These are phyloP conservation scores for Eudasyphora cyanicolor DNA, from an alignment of 2,888 invertebrate species.

Conservation along the genomic window DNA sequence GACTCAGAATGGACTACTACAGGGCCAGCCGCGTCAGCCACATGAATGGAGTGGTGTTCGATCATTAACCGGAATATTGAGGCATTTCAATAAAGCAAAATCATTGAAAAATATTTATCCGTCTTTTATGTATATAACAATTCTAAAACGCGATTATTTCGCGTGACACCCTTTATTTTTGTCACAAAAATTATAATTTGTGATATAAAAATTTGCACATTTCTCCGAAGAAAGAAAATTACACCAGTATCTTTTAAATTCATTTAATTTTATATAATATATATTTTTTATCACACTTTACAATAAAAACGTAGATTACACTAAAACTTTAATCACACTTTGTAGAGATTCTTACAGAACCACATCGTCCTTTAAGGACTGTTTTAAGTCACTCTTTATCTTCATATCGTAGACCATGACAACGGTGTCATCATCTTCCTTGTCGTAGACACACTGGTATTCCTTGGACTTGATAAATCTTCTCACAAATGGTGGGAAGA, in stretches of 20 bases:
- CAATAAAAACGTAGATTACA: background rate
- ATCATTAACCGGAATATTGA: too few relatives aligned
- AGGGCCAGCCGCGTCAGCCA: too few relatives aligned
- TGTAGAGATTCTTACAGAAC: background rate
- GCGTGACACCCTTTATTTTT: too few relatives aligned
- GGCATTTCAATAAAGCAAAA: too few relatives aligned
- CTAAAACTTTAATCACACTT: background rate
- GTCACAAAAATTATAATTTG: too few relatives aligned
- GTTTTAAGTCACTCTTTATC: constrained; percentile 36
- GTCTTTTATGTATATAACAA: too few relatives aligned
- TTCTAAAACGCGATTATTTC: too few relatives aligned
- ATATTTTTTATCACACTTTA: background rate
- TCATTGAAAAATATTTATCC: too few relatives aligned
- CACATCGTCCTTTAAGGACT: constrained; percentile 26
- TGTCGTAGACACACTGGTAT: constrained; percentile 70
- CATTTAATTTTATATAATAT: background rate
- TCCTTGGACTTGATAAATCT: constrained; percentile 77
- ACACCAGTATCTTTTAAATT: background rate
- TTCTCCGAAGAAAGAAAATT: too few relatives aligned
- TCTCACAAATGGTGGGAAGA: constrained; percentile 85
- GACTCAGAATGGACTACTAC: too few relatives aligned
- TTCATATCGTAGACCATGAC: constrained; percentile 67
- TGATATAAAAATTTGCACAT: too few relatives aligned
- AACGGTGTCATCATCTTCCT: constrained; percentile 67
- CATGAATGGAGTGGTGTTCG: too few relatives aligned